Conservation (phyloP, 1,140 invertebrate genomes). For the Hylaeus volcanicus region DNA sequence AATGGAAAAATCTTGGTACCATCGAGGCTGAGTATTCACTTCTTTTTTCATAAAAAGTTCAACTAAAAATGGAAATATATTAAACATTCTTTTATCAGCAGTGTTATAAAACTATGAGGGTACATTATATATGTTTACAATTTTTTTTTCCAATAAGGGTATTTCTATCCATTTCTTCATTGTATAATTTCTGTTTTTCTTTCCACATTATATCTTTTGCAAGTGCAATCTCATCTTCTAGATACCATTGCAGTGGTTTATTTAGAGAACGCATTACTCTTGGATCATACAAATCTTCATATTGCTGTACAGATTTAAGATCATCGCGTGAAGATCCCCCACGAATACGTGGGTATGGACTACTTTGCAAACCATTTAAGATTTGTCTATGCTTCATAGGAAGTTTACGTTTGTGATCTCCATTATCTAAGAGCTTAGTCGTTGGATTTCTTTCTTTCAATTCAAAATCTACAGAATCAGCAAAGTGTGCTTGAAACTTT, state of each 20-base stretch:
- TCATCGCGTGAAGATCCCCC: not conserved
- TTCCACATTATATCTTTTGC: conserved; percentile 44
- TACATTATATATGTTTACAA: conserved; percentile 31
- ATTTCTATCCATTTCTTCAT: conserved; percentile 29
- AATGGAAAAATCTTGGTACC: conserved; percentile 77
- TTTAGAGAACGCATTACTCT: not conserved
- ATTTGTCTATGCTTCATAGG: not conserved
- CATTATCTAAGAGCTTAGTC: not conserved
- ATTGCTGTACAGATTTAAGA: too few species aligned
- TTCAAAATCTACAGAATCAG: not conserved
- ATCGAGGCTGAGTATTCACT: conserved; percentile 57
- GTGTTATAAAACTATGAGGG: conserved; percentile 4
- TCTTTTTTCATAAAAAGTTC: not conserved
- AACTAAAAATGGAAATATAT: conserved; percentile 1
- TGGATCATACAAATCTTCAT: not conserved
- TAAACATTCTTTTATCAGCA: not conserved
- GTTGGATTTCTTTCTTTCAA: conserved; percentile 1
- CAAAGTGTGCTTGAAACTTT: conserved; percentile 54
- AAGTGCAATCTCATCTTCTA: conserved; percentile 58
- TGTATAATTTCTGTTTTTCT: conserved; percentile 30
- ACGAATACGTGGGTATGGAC: not conserved
- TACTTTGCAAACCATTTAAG: not conserved
- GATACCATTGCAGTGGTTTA: conserved; percentile 36
- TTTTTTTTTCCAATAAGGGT: conserved; percentile 38
- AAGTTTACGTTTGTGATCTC: conserved; percentile 14